These are phyloP conservation scores for Agonopterix arenella DNA, from an alignment of 2,888 invertebrate genomes.

Conservation along the genomic window DNA sequence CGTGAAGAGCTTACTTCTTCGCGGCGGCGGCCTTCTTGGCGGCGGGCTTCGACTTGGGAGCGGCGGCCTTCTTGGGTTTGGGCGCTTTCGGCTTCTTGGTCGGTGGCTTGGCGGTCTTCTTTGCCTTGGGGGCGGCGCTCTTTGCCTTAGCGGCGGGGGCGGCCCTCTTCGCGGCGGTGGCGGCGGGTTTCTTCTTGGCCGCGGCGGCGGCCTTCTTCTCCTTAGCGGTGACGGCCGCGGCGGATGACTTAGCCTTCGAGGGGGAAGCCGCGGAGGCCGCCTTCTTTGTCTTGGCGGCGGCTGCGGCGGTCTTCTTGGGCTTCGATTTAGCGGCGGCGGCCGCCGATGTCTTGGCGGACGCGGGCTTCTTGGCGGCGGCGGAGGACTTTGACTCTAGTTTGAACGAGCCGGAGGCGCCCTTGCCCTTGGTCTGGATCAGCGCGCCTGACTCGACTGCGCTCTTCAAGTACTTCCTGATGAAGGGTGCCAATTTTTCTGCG, in stretches of 20 bases:
- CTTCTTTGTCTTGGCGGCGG: conserved; percentile 18
- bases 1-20: conserved; percentile 17
- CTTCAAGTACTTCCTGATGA: conserved; percentile 76
- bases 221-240: conserved; percentile 15
- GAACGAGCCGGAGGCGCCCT: conserved; percentile 66
- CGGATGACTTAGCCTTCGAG: conserved; percentile 11
- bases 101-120: conserved; percentile 32
- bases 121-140: conserved; percentile 17
- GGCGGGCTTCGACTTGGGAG: conserved; percentile 20
- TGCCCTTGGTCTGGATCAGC: conserved; percentile 75
- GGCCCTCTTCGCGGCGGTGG: conserved; percentile 14
- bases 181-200: conserved; percentile 22
- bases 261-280: conserved; percentile 17
- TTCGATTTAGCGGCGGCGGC: conserved; percentile 27
- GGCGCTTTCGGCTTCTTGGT: conserved; percentile 50
- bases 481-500: conserved; percentile 72
- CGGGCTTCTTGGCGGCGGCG: conserved; percentile 13
- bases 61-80: conserved; percentile 40
- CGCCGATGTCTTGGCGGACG: conserved; percentile 17
- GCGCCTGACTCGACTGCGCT: conserved; percentile 69
- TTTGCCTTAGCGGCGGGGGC: conserved; percentile 20
- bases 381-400: conserved; percentile 46
- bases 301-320: conserved; percentile 21
- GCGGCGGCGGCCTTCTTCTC: conserved; percentile 30
- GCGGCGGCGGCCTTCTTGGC: conserved; percentile 15